Conservation (phyloP, 2,888 invertebrate genomes). For the Apotomis betuletana region DNA sequence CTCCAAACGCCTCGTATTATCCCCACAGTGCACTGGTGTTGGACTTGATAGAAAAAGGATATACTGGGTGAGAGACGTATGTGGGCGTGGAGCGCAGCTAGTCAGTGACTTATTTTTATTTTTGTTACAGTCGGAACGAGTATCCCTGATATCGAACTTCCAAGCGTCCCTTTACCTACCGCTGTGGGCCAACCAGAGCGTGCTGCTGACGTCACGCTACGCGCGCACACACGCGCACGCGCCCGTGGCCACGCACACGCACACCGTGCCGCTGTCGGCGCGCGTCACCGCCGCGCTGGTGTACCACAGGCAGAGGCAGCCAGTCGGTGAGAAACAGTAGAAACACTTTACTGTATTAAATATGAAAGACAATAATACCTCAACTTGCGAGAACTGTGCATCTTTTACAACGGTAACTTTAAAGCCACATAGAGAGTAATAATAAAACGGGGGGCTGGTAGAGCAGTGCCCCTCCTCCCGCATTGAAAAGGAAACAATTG, state of each 20-base stretch:
- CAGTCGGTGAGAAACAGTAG: conserved; percentile 68
- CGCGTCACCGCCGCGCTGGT: conserved; percentile 87
- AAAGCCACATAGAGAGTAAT: no score
- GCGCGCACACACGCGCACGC: conserved; percentile 41
- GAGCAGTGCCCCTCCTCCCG: no score
- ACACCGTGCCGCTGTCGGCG: conserved; percentile 45
- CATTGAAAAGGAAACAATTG: no score
- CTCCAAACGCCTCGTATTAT: no score
- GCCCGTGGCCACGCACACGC: conserved; percentile 32
- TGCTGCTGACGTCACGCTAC: conserved; percentile 79
- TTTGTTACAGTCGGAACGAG: conserved; percentile 82
- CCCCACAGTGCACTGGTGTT: no score
- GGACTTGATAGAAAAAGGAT: no score
- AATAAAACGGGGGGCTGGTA: no score
- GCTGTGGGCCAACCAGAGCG: conserved; percentile 86
- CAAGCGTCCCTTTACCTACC: conserved; percentile 89
- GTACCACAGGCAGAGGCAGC: conserved; percentile 91
- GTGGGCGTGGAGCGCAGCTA: neutral
- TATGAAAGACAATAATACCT: no score
- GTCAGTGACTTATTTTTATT: neutral
- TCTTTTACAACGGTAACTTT: no score
- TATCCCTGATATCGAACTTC: conserved; percentile 89
- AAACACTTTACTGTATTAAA: neutral
- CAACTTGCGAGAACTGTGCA: no score
- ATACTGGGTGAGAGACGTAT: no score